phyloP scores from a whole-genome alignment of 30 jellyfish, hydroid and myxozoan species.

The Rhopilema esculentum region DNA sequence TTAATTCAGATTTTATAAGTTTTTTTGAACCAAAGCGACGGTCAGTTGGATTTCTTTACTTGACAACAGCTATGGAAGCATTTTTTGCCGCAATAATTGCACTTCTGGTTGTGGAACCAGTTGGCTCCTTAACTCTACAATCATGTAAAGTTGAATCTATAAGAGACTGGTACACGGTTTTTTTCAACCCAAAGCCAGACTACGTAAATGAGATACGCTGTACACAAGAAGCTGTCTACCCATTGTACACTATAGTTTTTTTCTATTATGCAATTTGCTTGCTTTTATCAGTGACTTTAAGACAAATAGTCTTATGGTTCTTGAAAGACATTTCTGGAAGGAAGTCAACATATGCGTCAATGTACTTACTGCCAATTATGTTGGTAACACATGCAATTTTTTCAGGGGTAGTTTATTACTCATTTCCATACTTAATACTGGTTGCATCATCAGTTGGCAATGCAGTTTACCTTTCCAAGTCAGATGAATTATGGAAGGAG shows the following conservation, averaged over 20 bases:
- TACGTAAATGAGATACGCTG: conserved; percentile 56
- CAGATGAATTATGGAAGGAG: conserved; percentile 13
- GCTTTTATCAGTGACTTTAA: conserved; percentile 43
- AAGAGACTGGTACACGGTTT: conserved; percentile 93
- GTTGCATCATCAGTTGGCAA: conserved; percentile 83
- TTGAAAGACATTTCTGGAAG: conserved; percentile 54
- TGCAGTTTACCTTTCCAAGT: conserved; percentile 74
- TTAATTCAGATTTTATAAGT: conserved; percentile 73
- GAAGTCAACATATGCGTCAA: conserved; percentile 75
- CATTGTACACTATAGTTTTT: conserved; percentile 74
- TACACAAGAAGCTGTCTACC: conserved; percentile 97
- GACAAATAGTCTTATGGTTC: conserved; percentile 50
- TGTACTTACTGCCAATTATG: conserved; percentile 84
- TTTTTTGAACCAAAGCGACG: conserved; percentile 61
- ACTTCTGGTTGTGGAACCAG: conserved; percentile 74
- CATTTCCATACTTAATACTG: conserved; percentile 74
- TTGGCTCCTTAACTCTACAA: conserved; percentile 58
- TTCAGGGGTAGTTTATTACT: conserved; percentile 84
- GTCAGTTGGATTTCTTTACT: conserved; percentile 46
- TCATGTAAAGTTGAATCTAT: conserved; percentile 75
- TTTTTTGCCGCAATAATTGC: conserved; percentile 57
- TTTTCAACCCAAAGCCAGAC: conserved; percentile 84
- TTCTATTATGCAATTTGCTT: conserved; percentile 63
- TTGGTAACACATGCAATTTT: conserved; percentile 81
- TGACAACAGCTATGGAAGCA: conserved; percentile 65